These are phyloP conservation scores for Cephalopachus bancanus DNA, from an alignment of 2,797 vertebrate species.

Conservation along the genomic window DNA sequence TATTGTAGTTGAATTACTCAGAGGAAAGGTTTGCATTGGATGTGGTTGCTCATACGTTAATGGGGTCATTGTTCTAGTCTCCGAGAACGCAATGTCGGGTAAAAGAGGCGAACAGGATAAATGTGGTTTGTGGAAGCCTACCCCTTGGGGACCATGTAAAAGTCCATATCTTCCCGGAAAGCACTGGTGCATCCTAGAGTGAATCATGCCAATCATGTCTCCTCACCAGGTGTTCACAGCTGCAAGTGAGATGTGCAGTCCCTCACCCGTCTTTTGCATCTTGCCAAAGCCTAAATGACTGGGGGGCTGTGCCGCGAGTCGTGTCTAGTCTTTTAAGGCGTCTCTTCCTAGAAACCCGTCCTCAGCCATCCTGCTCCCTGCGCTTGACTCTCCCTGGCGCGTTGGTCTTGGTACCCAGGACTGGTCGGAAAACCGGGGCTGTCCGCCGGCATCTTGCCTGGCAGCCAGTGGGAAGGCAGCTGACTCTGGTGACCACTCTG, in stretches of 20 bases:
- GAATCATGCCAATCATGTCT: background rate
- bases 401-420: background rate
- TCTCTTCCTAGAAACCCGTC: constrained; percentile 8
- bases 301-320: background rate
- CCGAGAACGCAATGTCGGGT: background rate
- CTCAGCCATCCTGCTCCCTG: constrained; percentile 10
- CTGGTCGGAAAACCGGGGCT: constrained; percentile 60
- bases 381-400: constrained; percentile 33
- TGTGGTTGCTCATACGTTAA: background rate
- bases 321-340: background rate
- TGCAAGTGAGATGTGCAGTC: background rate
- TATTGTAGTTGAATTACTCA: background rate
- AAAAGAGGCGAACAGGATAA: background rate
- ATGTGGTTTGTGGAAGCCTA: background rate
- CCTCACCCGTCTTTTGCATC: background rate
- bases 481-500: constrained; percentile 72
- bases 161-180: background rate
- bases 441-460: background rate
- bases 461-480: constrained; percentile 73
- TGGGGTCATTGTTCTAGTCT: background rate
- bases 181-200: background rate
- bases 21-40: background rate
- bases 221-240: background rate
- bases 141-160: background rate
- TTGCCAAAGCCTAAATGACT: background rate